phyloP scores from a whole-genome alignment of 2,888 invertebrate genomes.

The Xestia ashworthii region DNA sequence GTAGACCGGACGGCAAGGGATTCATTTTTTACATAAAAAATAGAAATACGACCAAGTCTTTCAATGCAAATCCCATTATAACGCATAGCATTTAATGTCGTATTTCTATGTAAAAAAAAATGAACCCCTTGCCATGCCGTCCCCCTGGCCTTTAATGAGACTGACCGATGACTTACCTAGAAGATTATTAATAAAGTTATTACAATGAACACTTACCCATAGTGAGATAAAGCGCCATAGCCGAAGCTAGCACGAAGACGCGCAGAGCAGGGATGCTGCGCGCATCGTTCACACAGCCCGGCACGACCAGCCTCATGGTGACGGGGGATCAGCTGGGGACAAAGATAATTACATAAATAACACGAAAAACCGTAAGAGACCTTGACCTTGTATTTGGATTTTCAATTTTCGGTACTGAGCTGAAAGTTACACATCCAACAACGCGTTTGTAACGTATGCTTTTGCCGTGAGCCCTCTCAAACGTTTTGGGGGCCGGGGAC shows the following conservation, averaged over 20 bases:
- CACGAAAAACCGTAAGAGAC: not conserved
- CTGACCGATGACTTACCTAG: not conserved
- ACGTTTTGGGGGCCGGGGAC: no score
- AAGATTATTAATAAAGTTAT: not conserved
- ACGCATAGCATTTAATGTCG: no score
- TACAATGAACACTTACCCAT: conserved; percentile 74
- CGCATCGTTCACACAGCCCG: conserved; percentile 79
- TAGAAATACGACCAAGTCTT: no score
- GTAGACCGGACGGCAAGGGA: no score
- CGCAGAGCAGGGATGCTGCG: conserved; percentile 77
- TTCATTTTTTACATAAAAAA: no score
- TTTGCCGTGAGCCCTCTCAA: not conserved
- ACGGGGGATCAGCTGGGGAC: conserved; percentile 42
- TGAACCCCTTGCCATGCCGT: no score
- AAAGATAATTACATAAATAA: conserved; percentile 19
- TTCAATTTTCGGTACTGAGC: not conserved
- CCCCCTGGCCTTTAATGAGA: no score
- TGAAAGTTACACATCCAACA: not conserved
- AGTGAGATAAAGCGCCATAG: conserved; percentile 79
- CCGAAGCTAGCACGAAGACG: conserved; percentile 69
- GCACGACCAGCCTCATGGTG: conserved; percentile 81
- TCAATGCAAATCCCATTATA: no score
- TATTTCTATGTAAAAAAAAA: no score
- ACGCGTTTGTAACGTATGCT: not conserved
- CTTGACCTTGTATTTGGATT: not conserved